These are phyloP conservation scores for Physella acuta DNA, from an alignment of 1,140 invertebrate genomes.

Conservation along the genomic window DNA sequence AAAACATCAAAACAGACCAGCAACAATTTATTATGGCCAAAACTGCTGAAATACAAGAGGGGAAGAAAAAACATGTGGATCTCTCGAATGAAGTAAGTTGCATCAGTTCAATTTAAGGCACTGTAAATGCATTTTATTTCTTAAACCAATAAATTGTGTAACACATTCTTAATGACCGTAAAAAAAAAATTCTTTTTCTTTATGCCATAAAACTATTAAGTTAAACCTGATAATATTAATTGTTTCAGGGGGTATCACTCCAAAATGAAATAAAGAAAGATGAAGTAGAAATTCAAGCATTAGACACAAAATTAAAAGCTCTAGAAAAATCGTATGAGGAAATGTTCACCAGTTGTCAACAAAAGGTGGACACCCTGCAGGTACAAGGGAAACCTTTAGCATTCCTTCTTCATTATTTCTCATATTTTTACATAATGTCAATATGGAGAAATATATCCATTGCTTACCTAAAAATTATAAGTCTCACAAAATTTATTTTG, in stretches of 20 bases:
- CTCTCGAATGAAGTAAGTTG: constrained; percentile 53
- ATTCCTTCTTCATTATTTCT: too few species aligned
- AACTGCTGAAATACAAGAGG: constrained; percentile 50
- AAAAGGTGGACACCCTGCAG: constrained; percentile 39
- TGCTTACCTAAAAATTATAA: too few species aligned
- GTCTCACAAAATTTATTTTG: too few species aligned
- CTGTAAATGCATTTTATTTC: too few species aligned
- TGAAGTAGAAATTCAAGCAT: constrained; percentile 38
- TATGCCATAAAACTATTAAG: too few species aligned
- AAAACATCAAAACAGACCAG: constrained; percentile 48
- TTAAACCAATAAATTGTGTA: too few species aligned
- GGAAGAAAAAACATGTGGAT: constrained; percentile 48
- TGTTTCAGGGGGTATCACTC: constrained; percentile 44
- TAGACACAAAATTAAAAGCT: constrained; percentile 32
- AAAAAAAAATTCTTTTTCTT: too few species aligned
- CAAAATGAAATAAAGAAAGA: constrained; percentile 46
- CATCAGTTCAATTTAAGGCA: too few species aligned
- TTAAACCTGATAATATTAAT: too few species aligned
- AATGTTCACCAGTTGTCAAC: constrained; percentile 39
- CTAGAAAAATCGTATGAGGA: constrained; percentile 41
- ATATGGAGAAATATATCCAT: too few species aligned
- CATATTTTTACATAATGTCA: too few species aligned
- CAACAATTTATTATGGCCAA: constrained; percentile 47
- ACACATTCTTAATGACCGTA: too few species aligned
- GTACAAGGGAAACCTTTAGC: constrained; percentile 29